A percentile compares a stretch with the other conserved stretches of the same genome.
These are phyloP conservation scores for Silurus glanis DNA, from an alignment of 2,113 vertebrate species.

Conservation along the genomic window DNA sequence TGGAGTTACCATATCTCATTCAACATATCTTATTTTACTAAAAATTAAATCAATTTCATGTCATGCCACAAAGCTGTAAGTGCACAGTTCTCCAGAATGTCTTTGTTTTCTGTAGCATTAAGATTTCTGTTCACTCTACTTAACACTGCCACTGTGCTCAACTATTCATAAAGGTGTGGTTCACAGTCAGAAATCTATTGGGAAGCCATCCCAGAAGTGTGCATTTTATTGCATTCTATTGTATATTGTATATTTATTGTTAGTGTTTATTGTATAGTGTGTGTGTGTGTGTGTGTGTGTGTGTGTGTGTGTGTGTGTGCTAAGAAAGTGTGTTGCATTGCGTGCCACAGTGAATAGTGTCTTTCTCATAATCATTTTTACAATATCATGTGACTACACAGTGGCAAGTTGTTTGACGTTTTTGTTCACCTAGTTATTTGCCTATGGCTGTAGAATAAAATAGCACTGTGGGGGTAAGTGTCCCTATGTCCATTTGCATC, in stretches of 20 bases:
- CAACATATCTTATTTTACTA: not conserved
- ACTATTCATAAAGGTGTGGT: not conserved
- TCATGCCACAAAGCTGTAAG: not conserved
- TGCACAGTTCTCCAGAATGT: not conserved
- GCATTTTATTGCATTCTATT: not conserved
- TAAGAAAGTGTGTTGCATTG: not conserved
- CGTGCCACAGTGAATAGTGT: conserved; percentile 16
- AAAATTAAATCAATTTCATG: no score
- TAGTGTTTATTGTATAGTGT: no score
- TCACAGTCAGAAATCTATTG: not conserved
- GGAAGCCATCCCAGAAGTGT: not conserved
- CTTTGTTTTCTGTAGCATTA: not conserved
- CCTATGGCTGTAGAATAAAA: conserved; percentile 24
- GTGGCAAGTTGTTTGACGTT: not conserved
- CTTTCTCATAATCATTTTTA: conserved; percentile 22
- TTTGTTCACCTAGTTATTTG: conserved; percentile 15
- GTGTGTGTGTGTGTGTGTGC: no score
- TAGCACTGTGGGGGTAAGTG: conserved; percentile 8
- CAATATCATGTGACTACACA: conserved; percentile 32
- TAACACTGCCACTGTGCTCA: not conserved
- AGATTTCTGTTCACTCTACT: not conserved
- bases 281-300: no score
- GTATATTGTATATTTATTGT: no score
- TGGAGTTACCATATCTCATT: not conserved
- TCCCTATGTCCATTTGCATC: not conserved